A percentile compares a stretch with the other conserved stretches of the same genome.
phyloP scores from a whole-genome alignment of 2,888 invertebrate genomes.

The Achlya flavicornis region DNA sequence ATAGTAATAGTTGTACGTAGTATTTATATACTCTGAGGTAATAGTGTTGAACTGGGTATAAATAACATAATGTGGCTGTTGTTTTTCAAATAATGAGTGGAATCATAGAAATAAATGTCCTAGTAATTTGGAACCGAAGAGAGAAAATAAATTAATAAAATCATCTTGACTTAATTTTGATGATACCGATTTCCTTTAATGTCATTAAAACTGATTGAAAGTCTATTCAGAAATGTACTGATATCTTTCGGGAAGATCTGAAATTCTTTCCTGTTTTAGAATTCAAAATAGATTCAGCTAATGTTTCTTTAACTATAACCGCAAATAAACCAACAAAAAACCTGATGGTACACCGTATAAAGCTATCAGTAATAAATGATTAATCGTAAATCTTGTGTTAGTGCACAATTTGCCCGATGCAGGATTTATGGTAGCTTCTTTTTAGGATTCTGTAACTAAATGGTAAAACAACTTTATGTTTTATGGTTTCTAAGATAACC shows the following conservation, averaged over 20 bases:
- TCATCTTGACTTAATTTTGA: not conserved
- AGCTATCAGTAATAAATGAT: conserved; percentile 14
- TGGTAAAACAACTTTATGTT: not conserved
- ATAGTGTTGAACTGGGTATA: not conserved
- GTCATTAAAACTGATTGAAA: not conserved
- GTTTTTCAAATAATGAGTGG: not conserved
- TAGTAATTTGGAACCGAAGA: not conserved
- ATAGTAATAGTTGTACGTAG: too few relatives aligned
- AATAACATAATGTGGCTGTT: not conserved
- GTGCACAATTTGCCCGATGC: conserved; percentile 21
- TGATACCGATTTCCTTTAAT: not conserved
- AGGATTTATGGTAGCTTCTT: conserved; percentile 15
- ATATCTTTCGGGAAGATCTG: not conserved
- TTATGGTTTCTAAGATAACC: not conserved
- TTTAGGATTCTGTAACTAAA: conserved; percentile 15
- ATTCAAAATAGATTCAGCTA: not conserved
- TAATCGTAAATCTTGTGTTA: conserved; percentile 21
- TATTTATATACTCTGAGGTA: too few relatives aligned
- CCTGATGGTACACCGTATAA: not conserved
- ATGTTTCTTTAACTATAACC: not conserved
- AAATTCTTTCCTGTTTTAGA: not conserved
- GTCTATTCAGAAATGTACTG: not conserved
- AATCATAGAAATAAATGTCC: not conserved
- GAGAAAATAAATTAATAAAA: not conserved
- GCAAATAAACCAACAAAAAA: not conserved